Evolutionary conservation across 2,797 vertebrate species (phyloP).

Genomic region (Eupleurogrammus muticus): DNA sequence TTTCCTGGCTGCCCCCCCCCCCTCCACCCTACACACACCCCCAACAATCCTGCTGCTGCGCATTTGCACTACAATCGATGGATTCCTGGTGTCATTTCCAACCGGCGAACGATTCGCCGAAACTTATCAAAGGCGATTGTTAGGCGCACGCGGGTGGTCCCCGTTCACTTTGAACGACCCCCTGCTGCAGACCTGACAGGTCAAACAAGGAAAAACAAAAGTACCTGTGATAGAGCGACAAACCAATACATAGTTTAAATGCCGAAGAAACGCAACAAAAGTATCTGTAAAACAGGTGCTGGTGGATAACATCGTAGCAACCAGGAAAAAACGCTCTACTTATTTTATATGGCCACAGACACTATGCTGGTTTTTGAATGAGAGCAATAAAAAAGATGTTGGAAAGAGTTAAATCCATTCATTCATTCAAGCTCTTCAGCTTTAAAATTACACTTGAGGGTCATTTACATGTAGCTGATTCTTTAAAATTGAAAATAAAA

Average conservation of each 20-base stretch:
- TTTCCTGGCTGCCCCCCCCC: not conserved
- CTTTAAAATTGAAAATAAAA: too few relatives aligned
- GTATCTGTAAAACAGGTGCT: too few relatives aligned
- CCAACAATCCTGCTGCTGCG: conserved; percentile 15
- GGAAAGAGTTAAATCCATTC: too few relatives aligned
- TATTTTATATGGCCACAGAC: not conserved
- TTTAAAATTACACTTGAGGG: too few relatives aligned
- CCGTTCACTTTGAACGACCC: conserved; percentile 4
- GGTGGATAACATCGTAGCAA: not conserved
- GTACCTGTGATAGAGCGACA: not conserved
- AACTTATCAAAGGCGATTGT: conserved; percentile 43
- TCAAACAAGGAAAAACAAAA: not conserved
- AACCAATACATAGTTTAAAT: not conserved
- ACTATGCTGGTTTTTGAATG: not conserved
- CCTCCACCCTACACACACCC: not conserved
- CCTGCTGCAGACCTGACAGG: not conserved
- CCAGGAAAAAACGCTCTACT: too few relatives aligned
- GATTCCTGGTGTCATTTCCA: conserved; percentile 14
- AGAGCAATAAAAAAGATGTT: not conserved
- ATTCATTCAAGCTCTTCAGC: too few relatives aligned
- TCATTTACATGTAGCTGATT: too few relatives aligned
- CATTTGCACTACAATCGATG: conserved; percentile 57
- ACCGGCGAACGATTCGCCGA: conserved; percentile 2
- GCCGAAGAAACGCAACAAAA: not conserved
- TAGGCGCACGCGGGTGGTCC: conserved; percentile 50